These are phyloP conservation scores for Dicerorhinus sumatrensis DNA, from an alignment of 2,113 vertebrate species.

Conservation along the genomic window DNA sequence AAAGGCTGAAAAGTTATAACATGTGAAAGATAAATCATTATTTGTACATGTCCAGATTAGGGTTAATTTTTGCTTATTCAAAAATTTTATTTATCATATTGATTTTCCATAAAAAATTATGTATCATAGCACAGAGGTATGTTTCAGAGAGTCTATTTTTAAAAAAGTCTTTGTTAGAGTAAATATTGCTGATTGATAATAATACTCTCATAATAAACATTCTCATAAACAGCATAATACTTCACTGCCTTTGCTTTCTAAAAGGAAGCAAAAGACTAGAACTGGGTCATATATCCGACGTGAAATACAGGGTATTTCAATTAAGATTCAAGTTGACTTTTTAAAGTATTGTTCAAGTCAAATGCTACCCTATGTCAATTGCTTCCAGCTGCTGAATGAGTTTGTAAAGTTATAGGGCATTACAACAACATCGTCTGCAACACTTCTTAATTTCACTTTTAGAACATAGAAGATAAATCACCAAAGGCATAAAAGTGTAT, in stretches of 20 bases:
- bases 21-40: background rate
- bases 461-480: slow-evolving; percentile 53
- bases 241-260: slow-evolving; percentile 58
- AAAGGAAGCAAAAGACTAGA: slow-evolving; percentile 70
- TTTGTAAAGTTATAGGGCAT: slow-evolving; percentile 75
- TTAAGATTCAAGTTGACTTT: slow-evolving; percentile 82
- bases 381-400: slow-evolving; percentile 85
- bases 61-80: slow-evolving; percentile 7
- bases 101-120: background rate
- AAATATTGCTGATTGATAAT: slow-evolving; percentile 38
- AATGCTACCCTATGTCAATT: slow-evolving; percentile 85
- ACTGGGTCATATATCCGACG: slow-evolving; percentile 55
- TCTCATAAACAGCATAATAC: background rate
- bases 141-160: background rate
- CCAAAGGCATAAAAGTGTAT: slow-evolving; percentile 21
- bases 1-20: background rate
- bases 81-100: background rate
- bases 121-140: background rate
- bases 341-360: slow-evolving; percentile 80
- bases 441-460: slow-evolving; percentile 72
- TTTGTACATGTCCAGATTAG: background rate
- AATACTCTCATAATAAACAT: slow-evolving; percentile 49
- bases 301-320: slow-evolving; percentile 79
- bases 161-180: slow-evolving; percentile 34
- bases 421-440: slow-evolving; percentile 78